Evolutionary conservation across 2,888 invertebrate genomes (phyloP).

Genomic region (Apomyelois bistriatella): DNA sequence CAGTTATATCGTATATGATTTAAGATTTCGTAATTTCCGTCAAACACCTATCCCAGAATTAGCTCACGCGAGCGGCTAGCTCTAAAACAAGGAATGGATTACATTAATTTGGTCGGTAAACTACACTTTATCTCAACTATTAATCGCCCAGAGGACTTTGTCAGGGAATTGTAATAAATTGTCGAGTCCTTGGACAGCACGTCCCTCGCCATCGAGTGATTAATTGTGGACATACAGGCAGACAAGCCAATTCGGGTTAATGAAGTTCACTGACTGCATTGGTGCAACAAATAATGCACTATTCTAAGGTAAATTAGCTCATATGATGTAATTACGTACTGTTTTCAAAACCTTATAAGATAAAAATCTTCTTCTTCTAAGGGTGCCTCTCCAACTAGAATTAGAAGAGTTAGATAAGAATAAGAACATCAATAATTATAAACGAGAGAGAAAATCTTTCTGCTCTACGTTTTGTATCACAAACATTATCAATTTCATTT

Average conservation of each 20-base stretch:
- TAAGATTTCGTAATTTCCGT: neutral
- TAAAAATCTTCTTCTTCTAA: too few relatives aligned
- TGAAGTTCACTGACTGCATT: conserved; percentile 60
- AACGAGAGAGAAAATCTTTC: too few relatives aligned
- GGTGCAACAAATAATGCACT: conserved; percentile 20
- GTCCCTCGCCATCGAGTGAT: conserved; percentile 37
- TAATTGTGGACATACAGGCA: conserved; percentile 60
- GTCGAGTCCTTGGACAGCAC: conserved; percentile 54
- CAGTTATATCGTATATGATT: neutral
- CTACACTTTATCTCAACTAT: conserved; percentile 50
- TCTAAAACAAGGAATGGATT: conserved; percentile 3
- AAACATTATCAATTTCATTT: too few relatives aligned
- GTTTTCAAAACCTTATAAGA: too few relatives aligned
- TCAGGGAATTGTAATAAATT: conserved; percentile 62
- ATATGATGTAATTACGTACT: too few relatives aligned
- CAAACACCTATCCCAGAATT: neutral
- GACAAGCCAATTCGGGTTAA: conserved; percentile 60
- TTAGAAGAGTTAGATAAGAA: too few relatives aligned
- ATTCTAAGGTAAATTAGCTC: neutral
- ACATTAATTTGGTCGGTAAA: conserved; percentile 26
- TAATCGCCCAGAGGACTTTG: conserved; percentile 53
- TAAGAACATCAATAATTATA: too few relatives aligned
- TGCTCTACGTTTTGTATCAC: too few relatives aligned
- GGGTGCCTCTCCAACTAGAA: too few relatives aligned
- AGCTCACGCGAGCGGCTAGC: conserved; percentile 3